Evolutionary conservation across 2,113 vertebrate species (phyloP), one percentile per base, ranked within the genome.

Genomic region (Oreochromis niloticus): DNA sequence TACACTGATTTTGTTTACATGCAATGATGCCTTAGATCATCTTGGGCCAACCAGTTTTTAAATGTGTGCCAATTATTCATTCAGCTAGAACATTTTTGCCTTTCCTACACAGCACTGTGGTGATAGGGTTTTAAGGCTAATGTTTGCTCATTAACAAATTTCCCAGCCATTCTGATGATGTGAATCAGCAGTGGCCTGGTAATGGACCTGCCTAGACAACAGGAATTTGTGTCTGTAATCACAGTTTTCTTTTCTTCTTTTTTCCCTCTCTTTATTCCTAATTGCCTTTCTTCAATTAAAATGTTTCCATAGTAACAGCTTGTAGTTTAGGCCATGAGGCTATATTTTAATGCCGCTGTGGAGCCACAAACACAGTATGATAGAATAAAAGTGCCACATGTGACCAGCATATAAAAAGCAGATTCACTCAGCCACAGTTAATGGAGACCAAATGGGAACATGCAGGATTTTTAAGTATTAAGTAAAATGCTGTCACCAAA

Each of bases 121-220:
- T 6, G 13, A 85, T 43, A 71, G 7, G 66, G 46, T 34, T 89
- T 85, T 61, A 80, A 80, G 22, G 83, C 16, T 80, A 84, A 86
- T 87, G 66, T 87, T 87, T 66, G 8, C 41, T 88, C 68, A 66
- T 91, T 86, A 85, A 86, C 19, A 83, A 79, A 84, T 68, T 52
- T 27, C 24, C 16, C 56, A 81, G 59, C 71, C 59, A 50, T 66
- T 78, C 75, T 84, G 43, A 85, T 22, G 68, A 90, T 78, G 63
- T 68, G 57, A 87, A 84, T 88, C 85, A 85, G 71, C 78, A 79
- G 10, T 43, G 30, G 30, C 50, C 14, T 11, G 54, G 56, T 81
- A 86, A 84, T 14, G 6, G 81, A n/a, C 30, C 7, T 57, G 48
- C 59, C 27, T 71, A 39, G 57, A 39, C 19, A 17, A 55, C 7